phyloP scores from a whole-genome alignment of 2,113 vertebrate genomes.

The Leptobrachium ailaonicum region DNA sequence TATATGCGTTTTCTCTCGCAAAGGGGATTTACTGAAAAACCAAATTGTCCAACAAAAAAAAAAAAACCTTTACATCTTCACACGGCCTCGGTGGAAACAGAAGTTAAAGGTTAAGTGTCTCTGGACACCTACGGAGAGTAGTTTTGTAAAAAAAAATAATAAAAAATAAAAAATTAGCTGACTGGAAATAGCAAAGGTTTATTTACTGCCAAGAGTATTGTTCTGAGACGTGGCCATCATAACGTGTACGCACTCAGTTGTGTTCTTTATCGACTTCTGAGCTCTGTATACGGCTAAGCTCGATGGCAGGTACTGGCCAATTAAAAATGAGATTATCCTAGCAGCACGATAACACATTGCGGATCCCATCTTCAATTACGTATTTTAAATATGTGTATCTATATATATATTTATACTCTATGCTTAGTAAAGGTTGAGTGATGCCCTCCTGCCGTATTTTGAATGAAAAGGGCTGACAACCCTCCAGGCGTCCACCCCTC shows the following conservation, averaged over 20 bases:
- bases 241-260: neutral
- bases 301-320: too few relatives aligned
- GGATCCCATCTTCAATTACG: too few relatives aligned
- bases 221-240: slow-evolving; percentile 1
- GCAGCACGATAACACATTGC: too few relatives aligned
- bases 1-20: slow-evolving; percentile 12
- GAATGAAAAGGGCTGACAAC: too few relatives aligned
- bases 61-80: neutral
- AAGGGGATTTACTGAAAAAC: slow-evolving; percentile 45
- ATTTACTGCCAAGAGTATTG: slow-evolving; percentile 28
- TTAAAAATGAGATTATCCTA: too few relatives aligned
- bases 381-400: too few relatives aligned
- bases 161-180: neutral
- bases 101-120: slow-evolving; percentile 43
- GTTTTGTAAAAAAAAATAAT: slow-evolving; percentile 5
- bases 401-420: too few relatives aligned
- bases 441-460: too few relatives aligned
- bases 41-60: neutral
- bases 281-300: too few relatives aligned
- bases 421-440: too few relatives aligned
- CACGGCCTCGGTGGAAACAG: slow-evolving; percentile 15
- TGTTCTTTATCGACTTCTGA: neutral
- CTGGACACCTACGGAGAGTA: slow-evolving; percentile 19
- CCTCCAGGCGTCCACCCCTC: too few relatives aligned
- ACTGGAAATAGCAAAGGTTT: slow-evolving; percentile 20